Base-by-base conservation (phyloP, 1,140 invertebrate genomes). In the Drosophila lowei region DNA sequence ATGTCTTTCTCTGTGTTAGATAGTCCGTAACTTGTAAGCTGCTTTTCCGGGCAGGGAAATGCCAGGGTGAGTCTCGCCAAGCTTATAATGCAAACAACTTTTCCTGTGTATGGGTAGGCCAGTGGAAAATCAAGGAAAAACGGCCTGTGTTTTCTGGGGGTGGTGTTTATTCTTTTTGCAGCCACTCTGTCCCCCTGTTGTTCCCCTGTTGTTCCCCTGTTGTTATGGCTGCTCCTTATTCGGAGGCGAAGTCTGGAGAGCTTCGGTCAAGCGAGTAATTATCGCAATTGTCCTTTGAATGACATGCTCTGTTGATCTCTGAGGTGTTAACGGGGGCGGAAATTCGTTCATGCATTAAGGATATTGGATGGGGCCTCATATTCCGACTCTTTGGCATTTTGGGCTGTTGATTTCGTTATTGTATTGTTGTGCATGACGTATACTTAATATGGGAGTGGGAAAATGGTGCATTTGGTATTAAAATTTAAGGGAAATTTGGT, bases 81-180 rank as follows among this genome's bases (percentile, higher is more conserved):
- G 81, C 81, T 85, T 88, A 85, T 85, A 85, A 85, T 85, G 77
- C 79, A 85, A 85, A 85, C 83, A 85, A 85, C 68, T 67, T 65
- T 59, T 49, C 30, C 15, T 21, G 60, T 34, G 38, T 25, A 42
- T 25, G 42, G 43, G 52, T 28, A 23, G 23, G 23, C 1, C 18
- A 18, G 46, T 55, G 21, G 42, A 16, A 67, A 55, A 18, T 62
- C 53, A 23, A 34, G 42, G 47, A 25, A 60, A 66, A 60, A 13
- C 34, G 34, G 47, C 16, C 48, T 13, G 55, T 16, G 34, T 49
- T 21, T 18, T 38, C 9, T 25, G 11, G 34, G 56, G 42, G 30
- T 61, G 48, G 49, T 62, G 41, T 64, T 75, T 41, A 50, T 47
- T 44, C 49, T 54, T 46, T 65, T 46, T 34, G 48, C 43, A 6